Conservation (phyloP, 2,888 invertebrate species). For the Euproctis similis region DNA sequence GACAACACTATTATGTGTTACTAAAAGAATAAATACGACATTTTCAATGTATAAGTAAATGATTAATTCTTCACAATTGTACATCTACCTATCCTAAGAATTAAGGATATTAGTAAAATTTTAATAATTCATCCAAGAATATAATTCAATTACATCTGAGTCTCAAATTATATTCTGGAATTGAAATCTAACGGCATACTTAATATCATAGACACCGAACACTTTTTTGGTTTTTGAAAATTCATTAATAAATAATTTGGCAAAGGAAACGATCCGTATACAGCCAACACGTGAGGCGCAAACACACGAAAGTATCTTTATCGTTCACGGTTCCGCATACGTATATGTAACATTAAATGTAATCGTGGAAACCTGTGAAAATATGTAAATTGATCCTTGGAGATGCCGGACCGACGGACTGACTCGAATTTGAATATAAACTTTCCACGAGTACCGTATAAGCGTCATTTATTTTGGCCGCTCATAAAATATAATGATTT, state of each 20-base stretch:
- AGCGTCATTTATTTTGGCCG: slow-evolving; percentile 71
- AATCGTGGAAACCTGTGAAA: slow-evolving; percentile 70
- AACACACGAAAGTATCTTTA: slow-evolving; percentile 26
- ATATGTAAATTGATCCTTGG: slow-evolving; percentile 75
- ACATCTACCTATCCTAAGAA: no score
- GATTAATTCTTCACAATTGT: no score
- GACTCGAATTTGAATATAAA: slow-evolving; percentile 73
- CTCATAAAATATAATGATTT: slow-evolving; percentile 74
- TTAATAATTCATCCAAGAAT: no score
- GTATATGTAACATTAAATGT: slow-evolving; percentile 54
- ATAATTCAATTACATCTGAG: no score
- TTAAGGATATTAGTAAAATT: no score
- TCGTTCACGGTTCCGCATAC: slow-evolving; percentile 31
- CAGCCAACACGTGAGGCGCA: slow-evolving; percentile 17
- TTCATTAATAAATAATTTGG: slow-evolving; percentile 7
- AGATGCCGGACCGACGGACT: slow-evolving; percentile 69
- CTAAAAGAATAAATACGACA: no score
- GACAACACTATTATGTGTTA: no score
- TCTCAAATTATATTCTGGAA: no score
- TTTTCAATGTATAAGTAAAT: no score
- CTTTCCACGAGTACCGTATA: slow-evolving; percentile 62
- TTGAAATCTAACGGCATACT: no score
- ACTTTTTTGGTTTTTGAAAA: no score
- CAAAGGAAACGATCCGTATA: slow-evolving; percentile 17
- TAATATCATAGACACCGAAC: no score